Evolutionary conservation across 2,113 vertebrate genomes (phyloP).

Genomic region (Caloenas nicobarica): DNA sequence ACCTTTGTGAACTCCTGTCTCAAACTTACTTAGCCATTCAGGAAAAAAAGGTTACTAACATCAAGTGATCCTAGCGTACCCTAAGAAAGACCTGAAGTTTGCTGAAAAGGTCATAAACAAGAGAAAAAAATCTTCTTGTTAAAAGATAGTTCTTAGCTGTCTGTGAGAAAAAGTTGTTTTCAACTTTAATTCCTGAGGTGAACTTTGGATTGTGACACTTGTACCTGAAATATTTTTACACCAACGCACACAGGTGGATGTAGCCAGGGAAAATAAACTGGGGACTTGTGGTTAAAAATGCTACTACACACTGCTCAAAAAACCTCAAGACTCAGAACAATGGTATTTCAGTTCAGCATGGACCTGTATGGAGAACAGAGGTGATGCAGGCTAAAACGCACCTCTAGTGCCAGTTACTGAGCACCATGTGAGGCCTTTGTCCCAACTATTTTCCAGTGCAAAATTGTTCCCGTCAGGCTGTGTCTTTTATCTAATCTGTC

Average conservation of each 20-base stretch:
- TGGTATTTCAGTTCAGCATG: background rate
- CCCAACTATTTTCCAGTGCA: background rate
- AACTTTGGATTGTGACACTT: background rate
- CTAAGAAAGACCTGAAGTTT: background rate
- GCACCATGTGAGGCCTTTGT: background rate
- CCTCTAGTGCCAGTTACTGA: background rate
- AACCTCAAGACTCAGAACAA: background rate
- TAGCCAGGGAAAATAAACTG: background rate
- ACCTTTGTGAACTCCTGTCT: background rate
- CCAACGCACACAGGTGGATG: background rate
- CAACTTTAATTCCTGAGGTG: background rate
- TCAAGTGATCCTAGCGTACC: background rate
- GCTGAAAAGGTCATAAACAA: background rate
- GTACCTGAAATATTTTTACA: background rate
- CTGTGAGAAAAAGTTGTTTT: background rate
- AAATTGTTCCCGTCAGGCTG: background rate
- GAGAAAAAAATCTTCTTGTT: background rate
- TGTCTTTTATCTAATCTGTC: background rate
- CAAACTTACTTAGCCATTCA: background rate
- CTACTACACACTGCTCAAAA: background rate
- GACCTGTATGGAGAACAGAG: background rate
- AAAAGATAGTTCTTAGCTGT: background rate
- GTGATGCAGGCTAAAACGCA: background rate
- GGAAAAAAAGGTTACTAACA: background rate
- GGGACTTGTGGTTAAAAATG: background rate